Evolutionary conservation across 2,888 invertebrate genomes (phyloP).

Genomic region (Hydrotaea cyrtoneurina): DNA sequence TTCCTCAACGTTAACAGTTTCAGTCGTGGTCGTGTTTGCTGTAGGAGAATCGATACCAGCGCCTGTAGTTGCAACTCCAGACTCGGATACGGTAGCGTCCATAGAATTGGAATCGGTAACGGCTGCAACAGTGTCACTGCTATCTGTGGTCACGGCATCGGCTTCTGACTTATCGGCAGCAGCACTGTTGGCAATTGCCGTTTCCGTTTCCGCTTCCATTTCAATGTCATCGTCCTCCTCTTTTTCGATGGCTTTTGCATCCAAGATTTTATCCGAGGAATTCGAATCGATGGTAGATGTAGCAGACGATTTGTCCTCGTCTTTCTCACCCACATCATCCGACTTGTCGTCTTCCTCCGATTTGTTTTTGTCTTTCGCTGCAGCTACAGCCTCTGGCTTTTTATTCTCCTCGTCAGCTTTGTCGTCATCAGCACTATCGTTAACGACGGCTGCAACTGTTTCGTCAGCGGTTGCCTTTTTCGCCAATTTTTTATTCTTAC

Average conservation of each 20-base stretch:
- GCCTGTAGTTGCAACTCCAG: conserved; percentile 65
- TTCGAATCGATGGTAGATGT: background rate
- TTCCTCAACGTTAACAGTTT: conserved; percentile 69
- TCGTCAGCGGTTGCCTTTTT: conserved; percentile 70
- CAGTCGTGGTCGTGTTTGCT: conserved; percentile 69
- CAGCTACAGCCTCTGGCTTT: conserved; percentile 64
- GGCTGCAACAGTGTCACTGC: conserved; percentile 66
- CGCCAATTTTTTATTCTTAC: conserved; percentile 77
- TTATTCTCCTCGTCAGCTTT: conserved; percentile 62
- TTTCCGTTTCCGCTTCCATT: conserved; percentile 44
- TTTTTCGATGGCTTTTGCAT: conserved; percentile 8
- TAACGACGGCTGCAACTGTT: conserved; percentile 61
- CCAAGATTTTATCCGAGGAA: conserved; percentile 5
- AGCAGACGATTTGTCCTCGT: conserved; percentile 10
- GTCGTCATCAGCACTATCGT: conserved; percentile 65
- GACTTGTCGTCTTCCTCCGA: conserved; percentile 22
- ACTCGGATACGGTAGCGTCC: conserved; percentile 68
- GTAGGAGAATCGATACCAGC: conserved; percentile 71
- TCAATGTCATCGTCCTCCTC: conserved; percentile 16
- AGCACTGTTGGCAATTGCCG: conserved; percentile 1
- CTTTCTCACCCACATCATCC: conserved; percentile 7
- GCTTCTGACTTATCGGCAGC: conserved; percentile 54
- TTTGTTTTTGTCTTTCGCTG: conserved; percentile 37
- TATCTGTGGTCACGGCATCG: conserved; percentile 61
- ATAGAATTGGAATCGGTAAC: conserved; percentile 69